Base-by-base conservation (phyloP, 2,113 vertebrate species). In the Caloenas nicobarica region DNA sequence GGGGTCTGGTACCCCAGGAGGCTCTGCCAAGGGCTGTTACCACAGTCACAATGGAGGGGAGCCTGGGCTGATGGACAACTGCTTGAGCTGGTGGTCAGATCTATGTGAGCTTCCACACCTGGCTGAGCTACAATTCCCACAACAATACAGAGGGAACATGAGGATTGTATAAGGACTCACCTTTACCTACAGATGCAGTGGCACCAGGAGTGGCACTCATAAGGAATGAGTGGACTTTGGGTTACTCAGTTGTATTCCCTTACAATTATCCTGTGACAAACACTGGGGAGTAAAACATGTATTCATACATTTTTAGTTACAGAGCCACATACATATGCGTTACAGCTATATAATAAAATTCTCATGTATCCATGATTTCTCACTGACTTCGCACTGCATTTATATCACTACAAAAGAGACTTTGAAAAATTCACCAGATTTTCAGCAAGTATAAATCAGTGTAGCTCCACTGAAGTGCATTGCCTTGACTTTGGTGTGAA, bases 341-440 rank as follows among this genome's bases (percentile, higher is more conserved):
- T 89, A 70, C 22, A 89, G 71, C 11, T 40, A 70, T 81, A 48
- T 73, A 72, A 54, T 64, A 80, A 77, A 87, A 89, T 88, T 79
- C 40, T 72, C 54, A 65, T 3, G 7, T 23, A 76, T 56, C 57
- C 23, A 11, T 46, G 38, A 89, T 91, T 95, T 89, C 91, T 81
- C 66, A 54, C 53, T 28, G 53, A 26, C 62, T 94, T 81, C 68
- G 58, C 1, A 1, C 38, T 88, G 31, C 44, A 85, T 71, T 93
- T 88, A 50, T 86, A 83, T 74, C n/a, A 31, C 34, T 69, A 91
- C 28, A 78, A 88, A 92, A 94, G 57, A 86, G 22, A 16, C 51
- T 93, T 89, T 36, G n/a, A 81, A 96, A 95, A 73, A 66, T 15
- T 73, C 77, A 88, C 26, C 33, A 83, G 51, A 86, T 88, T 73